Evolutionary conservation across 2,888 invertebrate genomes (phyloP), one percentile per base, ranked within the genome.

Genomic region (Lasioglossum leucozonium): DNA sequence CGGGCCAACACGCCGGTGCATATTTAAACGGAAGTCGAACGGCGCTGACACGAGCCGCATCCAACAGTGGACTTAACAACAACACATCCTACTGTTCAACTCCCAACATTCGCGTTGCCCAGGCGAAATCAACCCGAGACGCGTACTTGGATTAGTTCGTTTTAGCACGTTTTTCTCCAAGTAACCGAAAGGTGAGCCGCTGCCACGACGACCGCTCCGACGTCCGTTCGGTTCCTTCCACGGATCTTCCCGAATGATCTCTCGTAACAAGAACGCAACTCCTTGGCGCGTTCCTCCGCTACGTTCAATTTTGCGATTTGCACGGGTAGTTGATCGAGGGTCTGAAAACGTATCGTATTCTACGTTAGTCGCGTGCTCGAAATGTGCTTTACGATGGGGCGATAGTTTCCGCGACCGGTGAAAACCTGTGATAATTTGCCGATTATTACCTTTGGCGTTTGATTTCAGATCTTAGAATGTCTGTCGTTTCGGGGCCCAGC

Each of bases 401-500:
- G n/a, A n/a, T n/a, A n/a, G n/a, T n/a, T n/a, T n/a, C n/a, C n/a
- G n/a, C 34, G 34, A 34, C 34, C 34, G 34, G 34, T 4, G 18
- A 47, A 47, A 22, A 47, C 18, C 47, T 22, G 22, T 0, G 10
- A 10, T 51, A 51, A 51, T 51, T 8, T 22, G 8, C 51, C 22
- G 22, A 8, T 51, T 51, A n/a, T n/a, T n/a, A n/a, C n/a, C n/a
- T n/a, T n/a, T n/a, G n/a, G 22, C 51, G 0, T n/a, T 62, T 30
- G 65, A 58, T 79, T n/a, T 11, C 71, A 90, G 88, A 72, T 67
- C 74, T 69, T 55, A 86, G 16, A 76, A 90, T 91, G 90, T 95
- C 95, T 89, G 94, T 95, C 92, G 93, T 95, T 91, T 95, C 95
- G 89, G 96, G 95, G 91, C 96, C 96, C 87, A 95, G 94, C 92